phyloP scores from a whole-genome alignment of 2,888 invertebrate genomes.

The Erynnis tages region DNA sequence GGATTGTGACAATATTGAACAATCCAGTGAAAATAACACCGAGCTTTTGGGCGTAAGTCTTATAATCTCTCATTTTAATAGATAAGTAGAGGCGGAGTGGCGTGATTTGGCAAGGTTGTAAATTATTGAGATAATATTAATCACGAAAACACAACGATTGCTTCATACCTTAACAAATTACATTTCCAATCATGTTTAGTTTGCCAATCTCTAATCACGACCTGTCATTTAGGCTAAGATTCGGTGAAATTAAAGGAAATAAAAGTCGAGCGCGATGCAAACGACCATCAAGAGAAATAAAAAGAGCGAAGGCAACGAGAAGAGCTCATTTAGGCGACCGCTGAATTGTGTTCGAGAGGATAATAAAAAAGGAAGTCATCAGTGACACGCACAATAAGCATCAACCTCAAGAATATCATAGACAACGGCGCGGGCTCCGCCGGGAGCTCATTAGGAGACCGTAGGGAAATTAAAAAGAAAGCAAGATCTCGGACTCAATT shows the following conservation, averaged over 20 bases:
- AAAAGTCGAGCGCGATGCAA: constrained; percentile 73
- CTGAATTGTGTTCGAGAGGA: constrained; percentile 81
- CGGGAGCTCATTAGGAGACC: constrained; percentile 80
- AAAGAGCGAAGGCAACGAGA: constrained; percentile 79
- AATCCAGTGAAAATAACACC: constrained; percentile 80
- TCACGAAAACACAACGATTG: neutral
- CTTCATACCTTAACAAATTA: too few species aligned
- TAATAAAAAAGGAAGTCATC: constrained; percentile 81
- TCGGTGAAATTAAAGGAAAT: constrained; percentile 50
- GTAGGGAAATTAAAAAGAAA: constrained; percentile 83
- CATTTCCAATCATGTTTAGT: too few species aligned
- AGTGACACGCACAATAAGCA: constrained; percentile 83
- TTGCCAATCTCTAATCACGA: constrained; percentile 12
- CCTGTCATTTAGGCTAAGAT: constrained; percentile 15
- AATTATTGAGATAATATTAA: constrained; percentile 29
- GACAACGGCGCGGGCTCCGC: constrained; percentile 74
- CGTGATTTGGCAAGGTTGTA: constrained; percentile 62
- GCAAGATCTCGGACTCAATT: constrained; percentile 80
- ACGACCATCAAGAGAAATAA: constrained; percentile 79
- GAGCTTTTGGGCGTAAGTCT: constrained; percentile 59
- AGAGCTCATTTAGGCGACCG: constrained; percentile 77
- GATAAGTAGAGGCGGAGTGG: constrained; percentile 76
- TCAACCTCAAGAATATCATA: constrained; percentile 82
- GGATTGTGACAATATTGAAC: constrained; percentile 79
- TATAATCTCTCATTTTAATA: constrained; percentile 80